A percentile compares a stretch with the other conserved stretches of the same genome.
Conservation (phyloP, 2,113 vertebrate species). For the Bagarius yarrelli region DNA sequence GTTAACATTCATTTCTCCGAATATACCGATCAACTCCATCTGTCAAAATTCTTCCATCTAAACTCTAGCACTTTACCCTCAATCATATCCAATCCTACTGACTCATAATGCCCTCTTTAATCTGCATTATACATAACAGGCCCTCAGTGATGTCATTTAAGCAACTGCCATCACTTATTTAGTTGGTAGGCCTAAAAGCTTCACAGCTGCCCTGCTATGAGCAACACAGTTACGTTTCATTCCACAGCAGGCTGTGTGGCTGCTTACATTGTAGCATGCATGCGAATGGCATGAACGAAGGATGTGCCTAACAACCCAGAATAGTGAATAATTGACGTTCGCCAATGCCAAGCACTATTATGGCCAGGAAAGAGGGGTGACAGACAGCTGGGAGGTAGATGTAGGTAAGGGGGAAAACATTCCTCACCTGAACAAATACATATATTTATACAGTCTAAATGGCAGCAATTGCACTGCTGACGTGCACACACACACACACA, state of each 20-base stretch:
- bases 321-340: conserved; percentile 46
- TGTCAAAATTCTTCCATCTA: not conserved
- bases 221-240: conserved; percentile 32
- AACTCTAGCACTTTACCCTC: conserved; percentile 11
- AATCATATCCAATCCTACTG: conserved; percentile 35
- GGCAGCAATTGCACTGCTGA: conserved; percentile 73
- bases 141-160: conserved; percentile 43
- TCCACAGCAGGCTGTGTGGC: conserved; percentile 21
- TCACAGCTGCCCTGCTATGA: conserved; percentile 24
- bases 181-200: conserved; percentile 29
- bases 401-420: conserved; percentile 22
- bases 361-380: conserved; percentile 57
- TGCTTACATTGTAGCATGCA: not conserved
- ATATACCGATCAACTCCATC: not conserved
- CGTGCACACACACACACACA: conserved; percentile 50
- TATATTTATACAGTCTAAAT: conserved; percentile 74
- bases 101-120: conserved; percentile 14
- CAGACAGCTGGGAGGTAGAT: conserved; percentile 53
- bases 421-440: conserved; percentile 77
- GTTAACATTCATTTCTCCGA: not conserved
- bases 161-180: conserved; percentile 43
- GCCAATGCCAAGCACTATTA: conserved; percentile 42
- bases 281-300: conserved; percentile 15
- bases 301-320: conserved; percentile 28
- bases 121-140: conserved; percentile 10